Evolutionary conservation across 2,797 vertebrate genomes (phyloP).

Genomic region (Otolemur crassicaudatus): DNA sequence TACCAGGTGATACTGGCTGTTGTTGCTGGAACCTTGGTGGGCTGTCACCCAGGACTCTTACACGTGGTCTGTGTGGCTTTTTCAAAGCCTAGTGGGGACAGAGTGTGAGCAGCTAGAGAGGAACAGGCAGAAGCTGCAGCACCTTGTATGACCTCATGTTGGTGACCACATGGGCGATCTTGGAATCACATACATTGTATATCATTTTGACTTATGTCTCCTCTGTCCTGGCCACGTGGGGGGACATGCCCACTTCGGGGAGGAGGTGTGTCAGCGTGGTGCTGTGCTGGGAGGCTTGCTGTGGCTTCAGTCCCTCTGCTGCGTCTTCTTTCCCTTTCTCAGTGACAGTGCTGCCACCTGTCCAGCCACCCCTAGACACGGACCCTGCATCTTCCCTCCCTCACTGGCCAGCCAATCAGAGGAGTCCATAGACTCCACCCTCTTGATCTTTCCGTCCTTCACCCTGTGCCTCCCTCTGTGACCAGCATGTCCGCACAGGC

Average conservation of each 20-base stretch:
- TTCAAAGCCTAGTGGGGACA: neutral
- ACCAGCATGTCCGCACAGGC: rapidly evolving
- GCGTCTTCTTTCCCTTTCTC: neutral
- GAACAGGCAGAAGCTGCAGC: neutral
- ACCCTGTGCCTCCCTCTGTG: neutral
- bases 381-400: rapidly evolving
- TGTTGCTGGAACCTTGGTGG: neutral
- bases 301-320: neutral
- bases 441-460: neutral
- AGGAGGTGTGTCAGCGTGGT: neutral
- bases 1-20: neutral
- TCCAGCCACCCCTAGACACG: rapidly evolving
- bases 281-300: neutral
- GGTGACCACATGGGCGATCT: neutral
- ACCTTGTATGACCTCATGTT: neutral
- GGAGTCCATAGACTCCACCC: neutral
- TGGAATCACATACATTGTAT: neutral
- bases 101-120: neutral
- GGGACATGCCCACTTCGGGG: neutral
- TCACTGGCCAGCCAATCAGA: neutral
- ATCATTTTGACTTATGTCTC: neutral
- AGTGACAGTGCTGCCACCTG: neutral
- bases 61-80: neutral
- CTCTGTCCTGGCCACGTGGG: neutral
- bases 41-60: neutral